phyloP scores from a whole-genome alignment of 1,140 invertebrate genomes.

The Zophobas morio region DNA sequence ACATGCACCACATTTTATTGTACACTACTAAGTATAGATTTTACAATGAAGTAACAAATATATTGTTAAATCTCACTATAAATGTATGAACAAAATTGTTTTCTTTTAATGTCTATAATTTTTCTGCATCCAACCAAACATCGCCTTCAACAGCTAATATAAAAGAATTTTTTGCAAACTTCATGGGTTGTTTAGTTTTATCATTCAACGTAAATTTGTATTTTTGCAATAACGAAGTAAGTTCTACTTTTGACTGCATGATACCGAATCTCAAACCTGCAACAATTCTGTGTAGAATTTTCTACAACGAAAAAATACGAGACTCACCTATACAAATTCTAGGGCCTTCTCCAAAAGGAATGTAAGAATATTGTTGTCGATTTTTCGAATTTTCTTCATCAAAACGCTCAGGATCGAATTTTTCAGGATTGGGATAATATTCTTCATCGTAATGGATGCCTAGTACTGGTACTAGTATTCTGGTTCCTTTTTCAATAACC shows the following conservation, averaged over 20 bases:
- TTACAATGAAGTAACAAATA: too few relatives aligned
- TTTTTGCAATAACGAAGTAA: background rate
- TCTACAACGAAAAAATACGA: background rate
- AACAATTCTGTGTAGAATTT: background rate
- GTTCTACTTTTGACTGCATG: background rate
- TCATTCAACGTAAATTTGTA: constrained; percentile 12
- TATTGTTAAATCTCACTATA: too few relatives aligned
- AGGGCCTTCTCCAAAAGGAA: background rate
- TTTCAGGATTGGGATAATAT: too few relatives aligned
- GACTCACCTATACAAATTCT: background rate
- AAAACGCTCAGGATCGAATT: background rate
- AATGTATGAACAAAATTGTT: too few relatives aligned
- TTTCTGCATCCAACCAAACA: background rate
- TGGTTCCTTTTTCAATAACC: constrained; percentile 66
- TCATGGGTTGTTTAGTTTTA: background rate
- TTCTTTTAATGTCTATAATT: background rate
- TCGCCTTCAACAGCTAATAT: background rate
- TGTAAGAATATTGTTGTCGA: background rate
- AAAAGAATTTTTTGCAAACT: background rate
- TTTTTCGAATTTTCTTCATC: background rate
- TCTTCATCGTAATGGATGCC: constrained; percentile 63
- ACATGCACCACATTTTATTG: too few relatives aligned
- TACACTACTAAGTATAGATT: too few relatives aligned
- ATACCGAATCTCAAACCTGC: constrained; percentile 1
- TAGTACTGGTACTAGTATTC: constrained; percentile 68